phyloP scores from a whole-genome alignment of 1,140 invertebrate species.

The Leptopilina clavipes region DNA sequence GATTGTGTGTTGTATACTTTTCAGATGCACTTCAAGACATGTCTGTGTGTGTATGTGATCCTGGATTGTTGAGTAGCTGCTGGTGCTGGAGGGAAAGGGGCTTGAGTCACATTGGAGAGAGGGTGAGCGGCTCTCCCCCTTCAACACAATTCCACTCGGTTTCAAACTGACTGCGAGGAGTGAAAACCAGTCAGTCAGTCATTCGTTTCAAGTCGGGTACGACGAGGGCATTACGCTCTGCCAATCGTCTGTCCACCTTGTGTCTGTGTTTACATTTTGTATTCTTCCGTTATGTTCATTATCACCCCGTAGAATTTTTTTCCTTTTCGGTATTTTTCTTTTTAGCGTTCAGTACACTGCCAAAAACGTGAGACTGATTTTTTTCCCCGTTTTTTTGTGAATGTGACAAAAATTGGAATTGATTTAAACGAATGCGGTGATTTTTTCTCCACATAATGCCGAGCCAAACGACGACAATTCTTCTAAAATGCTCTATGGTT shows the following conservation, averaged over 20 bases:
- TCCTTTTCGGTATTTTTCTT: too few species aligned
- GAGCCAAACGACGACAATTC: slow-evolving; percentile 73
- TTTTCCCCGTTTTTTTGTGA: slow-evolving; percentile 36
- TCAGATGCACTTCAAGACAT: slow-evolving; percentile 9
- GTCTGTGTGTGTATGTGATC: slow-evolving; percentile 28
- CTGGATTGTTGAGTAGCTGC: slow-evolving; percentile 47
- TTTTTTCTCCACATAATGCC: slow-evolving; percentile 62
- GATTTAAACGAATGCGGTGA: too few species aligned
- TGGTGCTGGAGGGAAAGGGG: slow-evolving; percentile 32
- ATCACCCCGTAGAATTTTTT: slow-evolving; percentile 40
- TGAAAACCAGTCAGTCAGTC: slow-evolving; percentile 71
- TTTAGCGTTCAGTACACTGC: slow-evolving; percentile 33
- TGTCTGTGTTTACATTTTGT: neutral
- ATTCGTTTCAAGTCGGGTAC: slow-evolving; percentile 57
- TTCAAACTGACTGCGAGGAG: slow-evolving; percentile 56
- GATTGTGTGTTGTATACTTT: slow-evolving; percentile 12
- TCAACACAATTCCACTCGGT: slow-evolving; percentile 48
- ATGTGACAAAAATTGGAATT: too few species aligned
- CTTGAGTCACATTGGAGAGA: slow-evolving; percentile 14
- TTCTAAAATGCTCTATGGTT: slow-evolving; percentile 74
- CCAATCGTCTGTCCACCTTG: neutral
- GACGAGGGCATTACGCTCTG: slow-evolving; percentile 42
- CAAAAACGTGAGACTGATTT: slow-evolving; percentile 40
- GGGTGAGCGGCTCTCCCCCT: slow-evolving; percentile 48
- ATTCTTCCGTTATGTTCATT: neutral